A percentile compares a stretch with the other conserved stretches of the same genome.
These are phyloP conservation scores for Hermodice carunculata DNA, from an alignment of 2,888 invertebrate genomes.

Conservation along the genomic window DNA sequence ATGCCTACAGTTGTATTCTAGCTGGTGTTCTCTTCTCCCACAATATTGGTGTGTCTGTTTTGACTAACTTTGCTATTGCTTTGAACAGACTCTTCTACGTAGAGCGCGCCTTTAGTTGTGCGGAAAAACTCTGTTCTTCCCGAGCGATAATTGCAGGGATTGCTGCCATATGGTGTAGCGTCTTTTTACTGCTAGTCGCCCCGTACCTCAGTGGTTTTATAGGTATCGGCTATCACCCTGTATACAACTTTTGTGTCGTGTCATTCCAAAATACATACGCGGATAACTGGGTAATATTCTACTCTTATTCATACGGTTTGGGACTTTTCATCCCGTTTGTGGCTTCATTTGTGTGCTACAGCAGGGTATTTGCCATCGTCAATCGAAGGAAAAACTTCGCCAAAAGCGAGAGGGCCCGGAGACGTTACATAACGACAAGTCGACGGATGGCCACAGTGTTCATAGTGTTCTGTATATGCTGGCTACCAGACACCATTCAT, in stretches of 20 bases:
- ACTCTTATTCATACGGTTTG: slow-evolving; percentile 7
- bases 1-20: background rate
- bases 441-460: background rate
- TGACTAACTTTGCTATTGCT: slow-evolving; percentile 10
- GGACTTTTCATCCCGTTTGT: background rate
- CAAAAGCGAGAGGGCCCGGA: background rate
- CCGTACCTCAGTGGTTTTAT: background rate
- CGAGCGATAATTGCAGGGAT: background rate
- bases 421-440: slow-evolving; percentile 10
- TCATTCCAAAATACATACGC: background rate
- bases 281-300: slow-evolving; percentile 4
- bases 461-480: slow-evolving; percentile 6
- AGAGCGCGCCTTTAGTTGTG: background rate
- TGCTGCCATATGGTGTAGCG: background rate
- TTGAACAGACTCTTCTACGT: slow-evolving; percentile 3
- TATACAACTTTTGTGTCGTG: slow-evolving; percentile 1
- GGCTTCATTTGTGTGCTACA: background rate
- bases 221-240: background rate
- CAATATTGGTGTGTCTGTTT: slow-evolving; percentile 8
- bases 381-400: slow-evolving; percentile 8
- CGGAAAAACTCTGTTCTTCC: background rate
- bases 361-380: slow-evolving; percentile 1
- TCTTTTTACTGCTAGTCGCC: background rate
- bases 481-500: slow-evolving; percentile 14
- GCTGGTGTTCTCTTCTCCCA: background rate